Percentiles rank a stretch among this genome's conserved stretches.
phyloP scores from a whole-genome alignment of 2,113 vertebrate genomes.

The Syngnathus scovelli region DNA sequence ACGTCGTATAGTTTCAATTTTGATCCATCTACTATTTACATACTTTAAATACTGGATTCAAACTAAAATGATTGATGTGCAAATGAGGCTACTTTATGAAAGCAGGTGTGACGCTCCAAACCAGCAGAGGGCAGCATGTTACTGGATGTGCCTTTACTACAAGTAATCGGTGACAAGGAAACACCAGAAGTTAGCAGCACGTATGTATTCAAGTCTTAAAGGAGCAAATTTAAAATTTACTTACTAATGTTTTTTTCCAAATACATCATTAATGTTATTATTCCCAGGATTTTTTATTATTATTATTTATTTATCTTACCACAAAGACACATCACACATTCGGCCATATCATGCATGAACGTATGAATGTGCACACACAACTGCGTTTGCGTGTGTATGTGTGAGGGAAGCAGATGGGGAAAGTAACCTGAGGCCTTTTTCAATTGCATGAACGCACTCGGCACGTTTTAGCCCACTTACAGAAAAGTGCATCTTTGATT shows the following conservation, averaged over 20 bases:
- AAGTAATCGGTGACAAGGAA: neutral
- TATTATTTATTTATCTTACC: neutral
- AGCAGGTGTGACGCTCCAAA: neutral
- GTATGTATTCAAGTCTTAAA: too few species aligned
- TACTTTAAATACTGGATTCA: neutral
- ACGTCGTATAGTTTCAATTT: neutral
- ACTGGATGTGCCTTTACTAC: neutral
- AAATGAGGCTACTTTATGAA: neutral
- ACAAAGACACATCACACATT: neutral
- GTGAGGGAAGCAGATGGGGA: slow-evolving; percentile 53
- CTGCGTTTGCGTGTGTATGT: neutral
- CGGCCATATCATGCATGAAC: neutral
- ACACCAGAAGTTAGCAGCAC: too few species aligned
- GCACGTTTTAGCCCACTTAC: slow-evolving; percentile 40
- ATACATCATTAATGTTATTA: too few species aligned
- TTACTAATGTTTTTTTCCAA: too few species aligned
- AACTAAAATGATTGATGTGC: neutral
- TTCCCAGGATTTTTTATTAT: too few species aligned
- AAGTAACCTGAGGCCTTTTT: slow-evolving; percentile 44
- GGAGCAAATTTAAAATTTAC: too few species aligned
- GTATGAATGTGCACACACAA: slow-evolving; percentile 6
- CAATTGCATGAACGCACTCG: slow-evolving; percentile 55
- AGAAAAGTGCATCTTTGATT: slow-evolving; percentile 31
- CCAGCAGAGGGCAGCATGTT: neutral
- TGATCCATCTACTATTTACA: neutral